Base-by-base conservation (phyloP, 2,888 invertebrate genomes). In the Morpho deidamia region DNA sequence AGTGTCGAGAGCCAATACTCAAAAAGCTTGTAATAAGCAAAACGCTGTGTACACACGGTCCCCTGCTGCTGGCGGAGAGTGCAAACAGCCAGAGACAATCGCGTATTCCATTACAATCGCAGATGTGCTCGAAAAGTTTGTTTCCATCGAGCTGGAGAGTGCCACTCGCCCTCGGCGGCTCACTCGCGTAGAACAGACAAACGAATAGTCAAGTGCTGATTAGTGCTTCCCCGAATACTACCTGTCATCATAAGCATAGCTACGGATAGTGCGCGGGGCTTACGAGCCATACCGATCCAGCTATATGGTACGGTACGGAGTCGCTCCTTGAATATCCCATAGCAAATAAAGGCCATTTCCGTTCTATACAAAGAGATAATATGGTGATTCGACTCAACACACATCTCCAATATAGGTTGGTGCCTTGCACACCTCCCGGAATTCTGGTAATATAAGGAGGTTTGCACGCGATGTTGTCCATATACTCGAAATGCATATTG, bases 21-120 rank as follows among this genome's bases (percentile, higher is more conserved):
- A 56, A 55, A 62, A 61, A 57, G 49, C 51, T 55, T 47, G 53
- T 59, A 53, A 59, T 64, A 61, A 62, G 62, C 61, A 53, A 51
- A 62, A 55, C 57, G 50, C 58, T 55, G 62, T 57, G 62, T 53
- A 64, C 59, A 64, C 62, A 62, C 41, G 46, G 46, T 12, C 54
- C 59, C 61, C 64, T 54, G 51, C 57, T 46, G 55, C 52, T 40
- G 41, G 49, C 56, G 44, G 39, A 44, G 44, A 53, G 53, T 52
- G 58, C 53, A 59, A 57, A 59, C 61, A 59, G 11, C 35, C 39
- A 43, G 47, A 54, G 56, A 60, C 60, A 60, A 52, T 56, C 43
- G 58, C 47, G 57, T 59, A 56, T 59, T 56, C 44, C 49, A 56
- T 59, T 59, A 60, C 60, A 60, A 59, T 59, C 56, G 52, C 60